Percentiles rank a stretch among this genome's conserved stretches.
Evolutionary conservation across 2,888 invertebrate species (phyloP).

Genomic region (Microctonus hyperodae): DNA sequence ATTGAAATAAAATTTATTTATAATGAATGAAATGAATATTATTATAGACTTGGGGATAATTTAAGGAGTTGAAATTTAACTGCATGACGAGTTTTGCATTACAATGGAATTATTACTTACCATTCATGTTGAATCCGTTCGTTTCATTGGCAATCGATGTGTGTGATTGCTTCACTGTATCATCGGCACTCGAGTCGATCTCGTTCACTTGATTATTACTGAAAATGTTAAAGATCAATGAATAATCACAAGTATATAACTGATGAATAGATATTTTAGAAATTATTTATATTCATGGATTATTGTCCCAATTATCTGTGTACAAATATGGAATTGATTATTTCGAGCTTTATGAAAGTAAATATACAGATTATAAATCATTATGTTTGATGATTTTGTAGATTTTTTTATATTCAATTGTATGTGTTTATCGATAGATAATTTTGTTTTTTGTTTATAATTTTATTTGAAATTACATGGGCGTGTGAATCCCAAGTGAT

Average conservation of each 20-base stretch:
- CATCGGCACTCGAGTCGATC: conserved; percentile 25
- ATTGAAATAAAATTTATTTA: neutral
- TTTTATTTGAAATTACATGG: conserved; percentile 27
- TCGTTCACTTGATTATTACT: conserved; percentile 44
- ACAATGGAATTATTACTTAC: conserved; percentile 40
- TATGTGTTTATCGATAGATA: neutral
- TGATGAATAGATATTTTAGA: neutral
- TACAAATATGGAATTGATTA: neutral
- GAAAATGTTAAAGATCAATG: conserved; percentile 25
- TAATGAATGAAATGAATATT: neutral
- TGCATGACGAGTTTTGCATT: conserved; percentile 2
- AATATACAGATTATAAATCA: neutral
- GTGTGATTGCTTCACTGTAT: conserved; percentile 26
- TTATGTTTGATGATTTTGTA: neutral
- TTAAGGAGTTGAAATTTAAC: conserved; percentile 6
- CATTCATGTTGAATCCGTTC: conserved; percentile 37
- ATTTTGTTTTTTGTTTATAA: neutral
- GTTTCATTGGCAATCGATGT: conserved; percentile 36
- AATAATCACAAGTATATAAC: conserved; percentile 3
- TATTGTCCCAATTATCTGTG: neutral
- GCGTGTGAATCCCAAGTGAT: conserved; percentile 35
- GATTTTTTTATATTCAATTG: neutral
- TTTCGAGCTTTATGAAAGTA: neutral
- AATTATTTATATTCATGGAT: neutral
- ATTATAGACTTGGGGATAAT: neutral